Percentiles rank a stretch among this genome's conserved stretches.
phyloP scores from a whole-genome alignment of 2,113 vertebrate genomes.

The Hippocampus guttulatus region DNA sequence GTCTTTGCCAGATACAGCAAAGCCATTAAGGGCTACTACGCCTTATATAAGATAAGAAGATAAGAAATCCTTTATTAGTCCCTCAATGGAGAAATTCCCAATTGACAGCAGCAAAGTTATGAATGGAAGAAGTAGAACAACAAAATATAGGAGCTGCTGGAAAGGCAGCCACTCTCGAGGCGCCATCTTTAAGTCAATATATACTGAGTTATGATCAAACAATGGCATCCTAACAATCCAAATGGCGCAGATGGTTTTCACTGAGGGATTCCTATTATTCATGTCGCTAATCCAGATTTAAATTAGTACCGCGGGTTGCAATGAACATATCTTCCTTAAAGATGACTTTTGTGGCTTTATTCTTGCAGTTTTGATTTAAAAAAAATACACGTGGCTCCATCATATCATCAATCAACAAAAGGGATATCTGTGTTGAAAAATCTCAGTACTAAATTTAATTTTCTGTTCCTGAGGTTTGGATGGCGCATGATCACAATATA shows the following conservation, averaged over 20 bases:
- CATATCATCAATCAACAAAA: not conserved
- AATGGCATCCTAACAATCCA: not conserved
- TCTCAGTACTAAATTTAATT: conserved; percentile 2
- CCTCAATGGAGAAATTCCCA: too few species aligned
- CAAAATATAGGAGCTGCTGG: too few species aligned
- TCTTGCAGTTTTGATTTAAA: not conserved
- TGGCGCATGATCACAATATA: conserved; percentile 2
- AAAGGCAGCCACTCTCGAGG: too few species aligned
- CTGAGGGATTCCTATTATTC: not conserved
- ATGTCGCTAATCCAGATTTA: not conserved
- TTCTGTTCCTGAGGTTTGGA: not conserved
- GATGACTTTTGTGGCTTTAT: not conserved
- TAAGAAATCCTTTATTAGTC: too few species aligned
- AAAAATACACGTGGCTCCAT: not conserved
- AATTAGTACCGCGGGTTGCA: not conserved
- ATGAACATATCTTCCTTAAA: not conserved
- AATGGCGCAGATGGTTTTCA: conserved; percentile 1
- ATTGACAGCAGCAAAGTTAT: too few species aligned
- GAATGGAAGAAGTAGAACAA: too few species aligned
- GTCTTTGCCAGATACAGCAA: not conserved
- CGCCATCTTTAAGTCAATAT: too few species aligned
- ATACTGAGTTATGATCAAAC: not conserved
- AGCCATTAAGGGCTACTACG: not conserved
- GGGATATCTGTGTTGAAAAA: not conserved
- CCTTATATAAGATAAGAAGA: not conserved